These are phyloP conservation scores for Furnarius figulus DNA, from an alignment of 2,113 vertebrate genomes.

Conservation along the genomic window DNA sequence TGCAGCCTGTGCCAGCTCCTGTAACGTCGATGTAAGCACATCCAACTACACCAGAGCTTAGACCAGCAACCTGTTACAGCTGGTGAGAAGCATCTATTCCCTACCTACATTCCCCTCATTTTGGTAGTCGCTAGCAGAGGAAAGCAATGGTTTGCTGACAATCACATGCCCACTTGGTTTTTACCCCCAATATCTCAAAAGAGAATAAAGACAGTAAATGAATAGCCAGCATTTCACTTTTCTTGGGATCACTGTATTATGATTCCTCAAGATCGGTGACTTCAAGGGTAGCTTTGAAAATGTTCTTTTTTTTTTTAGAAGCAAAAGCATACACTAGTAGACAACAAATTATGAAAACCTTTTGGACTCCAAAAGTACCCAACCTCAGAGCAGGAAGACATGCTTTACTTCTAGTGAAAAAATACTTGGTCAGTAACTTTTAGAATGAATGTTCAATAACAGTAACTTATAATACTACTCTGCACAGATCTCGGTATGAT, in stretches of 20 bases:
- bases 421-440: neutral
- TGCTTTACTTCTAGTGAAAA: neutral
- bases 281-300: neutral
- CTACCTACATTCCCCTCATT: neutral
- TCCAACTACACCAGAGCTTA: neutral
- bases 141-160: neutral
- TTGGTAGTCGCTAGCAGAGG: neutral
- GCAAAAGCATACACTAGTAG: neutral
- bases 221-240: neutral
- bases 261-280: neutral
- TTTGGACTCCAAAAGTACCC: neutral
- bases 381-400: neutral
- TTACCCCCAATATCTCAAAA: neutral
- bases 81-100: neutral
- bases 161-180: neutral
- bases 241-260: neutral
- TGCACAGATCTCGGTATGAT: neutral
- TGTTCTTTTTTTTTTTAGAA: neutral
- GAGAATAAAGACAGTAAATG: neutral
- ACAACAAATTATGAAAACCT: neutral
- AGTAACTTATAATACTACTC: neutral
- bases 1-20: neutral
- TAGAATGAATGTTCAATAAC: neutral
- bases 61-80: neutral
- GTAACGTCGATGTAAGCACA: neutral